Evolutionary conservation across 2,113 vertebrate species (phyloP).

Genomic region (Calidris pygmaea): DNA sequence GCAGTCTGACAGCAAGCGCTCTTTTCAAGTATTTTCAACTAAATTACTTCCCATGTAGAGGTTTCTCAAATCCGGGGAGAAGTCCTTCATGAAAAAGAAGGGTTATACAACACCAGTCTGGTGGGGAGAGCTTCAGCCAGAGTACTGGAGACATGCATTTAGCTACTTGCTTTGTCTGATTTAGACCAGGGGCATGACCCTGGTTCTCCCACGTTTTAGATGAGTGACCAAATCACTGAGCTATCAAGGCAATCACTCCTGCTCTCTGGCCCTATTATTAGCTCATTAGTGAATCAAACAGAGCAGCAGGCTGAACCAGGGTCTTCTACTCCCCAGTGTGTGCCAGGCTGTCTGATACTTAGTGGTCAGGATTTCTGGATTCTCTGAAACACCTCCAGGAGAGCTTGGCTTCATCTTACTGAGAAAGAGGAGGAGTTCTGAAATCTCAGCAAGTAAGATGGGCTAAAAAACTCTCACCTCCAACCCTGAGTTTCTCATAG

Average conservation of each 20-base stretch:
- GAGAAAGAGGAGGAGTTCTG: background rate
- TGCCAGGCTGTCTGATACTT: background rate
- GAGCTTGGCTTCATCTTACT: background rate
- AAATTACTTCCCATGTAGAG: background rate
- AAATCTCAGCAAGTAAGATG: background rate
- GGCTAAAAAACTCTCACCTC: background rate
- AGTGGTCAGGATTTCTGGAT: background rate
- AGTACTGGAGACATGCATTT: background rate
- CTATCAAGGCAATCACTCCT: conserved; percentile 42
- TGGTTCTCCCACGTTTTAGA: background rate
- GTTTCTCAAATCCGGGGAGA: background rate
- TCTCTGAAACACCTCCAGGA: background rate
- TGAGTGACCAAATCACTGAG: conserved; percentile 18
- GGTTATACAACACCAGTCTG: background rate
- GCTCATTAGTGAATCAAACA: conserved; percentile 44
- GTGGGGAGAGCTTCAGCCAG: background rate
- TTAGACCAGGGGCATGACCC: conserved; percentile 17
- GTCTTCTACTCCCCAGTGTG: background rate
- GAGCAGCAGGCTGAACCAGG: background rate
- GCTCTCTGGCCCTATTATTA: conserved; percentile 29
- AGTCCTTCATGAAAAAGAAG: background rate
- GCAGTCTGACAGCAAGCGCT: background rate
- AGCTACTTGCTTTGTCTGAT: conserved; percentile 11
- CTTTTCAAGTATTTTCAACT: background rate
- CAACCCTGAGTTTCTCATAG: background rate